Conservation (phyloP, 2,888 invertebrate genomes). For the Autographa gamma region DNA sequence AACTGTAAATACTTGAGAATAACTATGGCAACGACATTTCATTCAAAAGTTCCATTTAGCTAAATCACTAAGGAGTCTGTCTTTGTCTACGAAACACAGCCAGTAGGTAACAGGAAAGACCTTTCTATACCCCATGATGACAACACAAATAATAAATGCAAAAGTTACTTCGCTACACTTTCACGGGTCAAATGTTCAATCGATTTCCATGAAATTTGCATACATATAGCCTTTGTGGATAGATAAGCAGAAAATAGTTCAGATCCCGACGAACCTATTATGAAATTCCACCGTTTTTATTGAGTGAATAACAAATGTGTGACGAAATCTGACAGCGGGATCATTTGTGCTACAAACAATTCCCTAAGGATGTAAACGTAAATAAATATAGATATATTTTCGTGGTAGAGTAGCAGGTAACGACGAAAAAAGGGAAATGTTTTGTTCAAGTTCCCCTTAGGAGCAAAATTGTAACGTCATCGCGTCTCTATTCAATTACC, state of each 20-base stretch:
- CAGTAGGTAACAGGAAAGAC: background rate
- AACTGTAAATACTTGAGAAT: background rate
- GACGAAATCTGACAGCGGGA: constrained; percentile 4
- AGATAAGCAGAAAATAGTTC: constrained; percentile 8
- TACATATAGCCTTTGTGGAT: constrained; percentile 7
- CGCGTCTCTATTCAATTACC: background rate
- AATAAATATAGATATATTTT: background rate
- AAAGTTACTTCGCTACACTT: constrained; percentile 6
- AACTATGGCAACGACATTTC: background rate
- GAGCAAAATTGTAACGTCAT: background rate
- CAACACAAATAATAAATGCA: constrained; percentile 6
- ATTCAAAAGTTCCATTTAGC: background rate
- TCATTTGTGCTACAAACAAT: background rate
- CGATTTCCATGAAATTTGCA: constrained; percentile 8
- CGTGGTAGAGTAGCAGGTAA: background rate
- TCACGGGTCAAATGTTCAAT: background rate
- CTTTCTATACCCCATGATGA: background rate
- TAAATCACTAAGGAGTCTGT: background rate
- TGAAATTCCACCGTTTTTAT: constrained; percentile 7
- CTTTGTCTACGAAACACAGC: background rate
- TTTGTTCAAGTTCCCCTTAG: background rate
- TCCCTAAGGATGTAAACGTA: background rate
- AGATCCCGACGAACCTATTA: background rate
- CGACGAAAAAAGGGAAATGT: background rate
- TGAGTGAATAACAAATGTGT: constrained; percentile 5